Percentiles rank a stretch among this genome's conserved stretches.
phyloP scores from a whole-genome alignment of 2,113 vertebrate genomes.

The Centrocercus urophasianus region DNA sequence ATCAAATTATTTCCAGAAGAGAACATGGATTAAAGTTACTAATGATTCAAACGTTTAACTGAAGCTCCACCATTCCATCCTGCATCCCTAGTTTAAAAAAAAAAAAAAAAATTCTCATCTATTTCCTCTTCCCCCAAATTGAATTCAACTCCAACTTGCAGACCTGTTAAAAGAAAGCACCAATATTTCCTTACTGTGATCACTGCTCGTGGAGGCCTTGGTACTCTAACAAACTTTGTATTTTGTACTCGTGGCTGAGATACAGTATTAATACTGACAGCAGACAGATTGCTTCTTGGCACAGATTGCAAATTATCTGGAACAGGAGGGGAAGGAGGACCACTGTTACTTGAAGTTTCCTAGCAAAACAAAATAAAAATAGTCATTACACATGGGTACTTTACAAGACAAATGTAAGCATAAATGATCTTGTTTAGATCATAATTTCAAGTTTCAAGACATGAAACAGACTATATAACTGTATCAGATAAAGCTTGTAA shows the following conservation, averaged over 20 bases:
- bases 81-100: not conserved
- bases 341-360: conserved; percentile 85
- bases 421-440: not conserved
- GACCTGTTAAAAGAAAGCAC: not conserved
- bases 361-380: conserved; percentile 3
- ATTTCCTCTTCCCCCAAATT: not conserved
- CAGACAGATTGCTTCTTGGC: conserved; percentile 83
- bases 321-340: conserved; percentile 84
- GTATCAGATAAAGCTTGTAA: not conserved
- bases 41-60: not conserved
- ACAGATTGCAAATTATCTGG: conserved; percentile 73
- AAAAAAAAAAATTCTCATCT: not conserved
- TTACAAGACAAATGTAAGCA: not conserved
- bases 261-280: conserved; percentile 88
- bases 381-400: not conserved
- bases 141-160: not conserved
- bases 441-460: not conserved
- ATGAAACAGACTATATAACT: not conserved
- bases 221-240: conserved; percentile 85
- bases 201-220: conserved; percentile 81
- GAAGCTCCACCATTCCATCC: not conserved
- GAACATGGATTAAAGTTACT: not conserved
- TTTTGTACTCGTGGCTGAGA: conserved; percentile 79
- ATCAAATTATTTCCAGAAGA: not conserved
- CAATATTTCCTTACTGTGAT: conserved; percentile 79